Evolutionary conservation across 2,113 vertebrate genomes (phyloP).

Genomic region (Pitta sordida): DNA sequence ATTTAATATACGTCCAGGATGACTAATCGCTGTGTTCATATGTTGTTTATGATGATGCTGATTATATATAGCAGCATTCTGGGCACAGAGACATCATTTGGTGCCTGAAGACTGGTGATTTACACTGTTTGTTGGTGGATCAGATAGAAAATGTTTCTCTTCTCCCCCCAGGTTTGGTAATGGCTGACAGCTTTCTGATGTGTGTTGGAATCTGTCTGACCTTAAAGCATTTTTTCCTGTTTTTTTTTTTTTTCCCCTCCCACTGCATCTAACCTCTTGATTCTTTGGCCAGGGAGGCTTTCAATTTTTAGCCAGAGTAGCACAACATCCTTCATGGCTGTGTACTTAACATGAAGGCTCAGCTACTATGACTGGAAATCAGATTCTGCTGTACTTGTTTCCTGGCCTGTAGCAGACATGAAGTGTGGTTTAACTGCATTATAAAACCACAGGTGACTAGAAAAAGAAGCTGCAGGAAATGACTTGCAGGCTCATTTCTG

Average conservation of each 20-base stretch:
- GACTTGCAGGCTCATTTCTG: slow-evolving; percentile 9
- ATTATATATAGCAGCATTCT: slow-evolving; percentile 33
- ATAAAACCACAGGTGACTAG: slow-evolving; percentile 66
- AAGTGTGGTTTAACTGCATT: slow-evolving; percentile 54
- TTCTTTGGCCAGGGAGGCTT: not conserved
- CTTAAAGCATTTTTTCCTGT: not conserved
- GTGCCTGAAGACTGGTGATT: not conserved
- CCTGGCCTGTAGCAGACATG: slow-evolving; percentile 27
- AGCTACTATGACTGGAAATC: slow-evolving; percentile 13
- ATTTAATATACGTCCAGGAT: not conserved
- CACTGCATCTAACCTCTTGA: not conserved
- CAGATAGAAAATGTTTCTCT: not conserved
- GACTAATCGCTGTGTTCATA: slow-evolving; percentile 16
- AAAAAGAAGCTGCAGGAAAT: slow-evolving; percentile 68
- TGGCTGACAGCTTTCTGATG: not conserved
- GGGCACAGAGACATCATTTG: not conserved
- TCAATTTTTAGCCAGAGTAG: not conserved
- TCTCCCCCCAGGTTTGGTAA: not conserved
- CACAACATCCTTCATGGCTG: not conserved
- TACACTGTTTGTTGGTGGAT: not conserved
- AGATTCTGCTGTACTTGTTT: not conserved
- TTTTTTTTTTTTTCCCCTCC: not conserved
- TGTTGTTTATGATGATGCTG: slow-evolving; percentile 34
- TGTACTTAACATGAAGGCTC: not conserved
- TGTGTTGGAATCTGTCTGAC: not conserved